Conservation (phyloP, 2,888 invertebrate genomes). For the Eilema depressum region DNA sequence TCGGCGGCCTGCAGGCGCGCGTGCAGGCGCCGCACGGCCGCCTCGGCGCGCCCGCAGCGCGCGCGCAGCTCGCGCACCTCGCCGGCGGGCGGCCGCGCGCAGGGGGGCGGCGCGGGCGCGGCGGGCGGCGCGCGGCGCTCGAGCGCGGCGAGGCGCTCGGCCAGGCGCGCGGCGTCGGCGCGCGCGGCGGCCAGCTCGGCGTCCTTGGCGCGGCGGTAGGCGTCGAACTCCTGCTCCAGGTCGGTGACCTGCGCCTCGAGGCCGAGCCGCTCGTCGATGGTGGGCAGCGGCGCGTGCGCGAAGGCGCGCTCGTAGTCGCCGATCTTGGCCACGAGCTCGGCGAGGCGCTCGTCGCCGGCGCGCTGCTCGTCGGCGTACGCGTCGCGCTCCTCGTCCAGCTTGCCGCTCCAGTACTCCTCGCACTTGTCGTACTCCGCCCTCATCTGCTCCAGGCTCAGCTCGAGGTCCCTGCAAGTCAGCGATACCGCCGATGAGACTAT, state of each 20-base stretch:
- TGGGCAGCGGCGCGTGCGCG: constrained; percentile 85
- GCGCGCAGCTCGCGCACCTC: constrained; percentile 78
- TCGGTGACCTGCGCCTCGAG: constrained; percentile 85
- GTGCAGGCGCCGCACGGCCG: constrained; percentile 76
- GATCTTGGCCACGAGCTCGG: constrained; percentile 91
- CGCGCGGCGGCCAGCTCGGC: constrained; percentile 46
- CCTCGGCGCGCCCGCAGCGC: constrained; percentile 79
- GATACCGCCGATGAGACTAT: neutral
- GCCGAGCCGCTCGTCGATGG: constrained; percentile 89
- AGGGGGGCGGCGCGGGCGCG: constrained; percentile 63
- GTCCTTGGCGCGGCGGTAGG: constrained; percentile 44
- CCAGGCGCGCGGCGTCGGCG: constrained; percentile 79
- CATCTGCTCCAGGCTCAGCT: constrained; percentile 91
- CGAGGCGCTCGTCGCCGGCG: constrained; percentile 91
- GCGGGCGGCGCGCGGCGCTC: constrained; percentile 81
- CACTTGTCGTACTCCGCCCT: constrained; percentile 93
- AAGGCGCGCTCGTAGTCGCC: constrained; percentile 94
- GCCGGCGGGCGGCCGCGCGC: constrained; percentile 64
- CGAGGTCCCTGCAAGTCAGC: constrained; percentile 87
- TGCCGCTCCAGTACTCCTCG: constrained; percentile 95
- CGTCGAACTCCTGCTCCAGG: constrained; percentile 51
- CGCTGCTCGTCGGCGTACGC: constrained; percentile 92
- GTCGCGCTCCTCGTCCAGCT: constrained; percentile 92
- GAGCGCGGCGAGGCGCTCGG: constrained; percentile 35
- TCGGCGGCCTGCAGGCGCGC: constrained; percentile 92